phyloP scores from a whole-genome alignment of 2,888 invertebrate genomes.

The Agrochola circellaris region DNA sequence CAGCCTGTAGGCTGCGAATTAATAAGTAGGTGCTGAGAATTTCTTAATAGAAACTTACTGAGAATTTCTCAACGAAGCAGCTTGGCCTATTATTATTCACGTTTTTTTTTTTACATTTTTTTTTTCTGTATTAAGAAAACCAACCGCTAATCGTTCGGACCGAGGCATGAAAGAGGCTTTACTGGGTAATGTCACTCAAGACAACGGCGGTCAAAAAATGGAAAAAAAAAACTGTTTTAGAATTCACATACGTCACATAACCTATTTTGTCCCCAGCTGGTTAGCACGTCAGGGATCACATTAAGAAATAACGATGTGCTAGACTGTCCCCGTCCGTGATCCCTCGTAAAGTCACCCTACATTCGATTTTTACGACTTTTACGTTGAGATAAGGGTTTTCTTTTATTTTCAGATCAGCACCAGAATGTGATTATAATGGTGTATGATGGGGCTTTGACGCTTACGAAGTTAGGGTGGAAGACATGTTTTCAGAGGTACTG shows the following conservation, averaged over 20 bases:
- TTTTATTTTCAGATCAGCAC: slow-evolving; percentile 63
- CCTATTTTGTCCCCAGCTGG: slow-evolving; percentile 14
- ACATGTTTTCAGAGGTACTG: neutral
- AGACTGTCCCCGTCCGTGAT: slow-evolving; percentile 35
- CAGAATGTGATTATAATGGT: slow-evolving; percentile 60
- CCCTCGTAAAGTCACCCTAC: slow-evolving; percentile 60
- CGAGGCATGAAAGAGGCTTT: neutral
- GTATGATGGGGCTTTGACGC: slow-evolving; percentile 40
- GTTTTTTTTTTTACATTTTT: too few relatives aligned
- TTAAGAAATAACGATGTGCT: slow-evolving; percentile 62
- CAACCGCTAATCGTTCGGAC: neutral
- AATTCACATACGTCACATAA: slow-evolving; percentile 3
- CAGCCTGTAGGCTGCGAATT: neutral
- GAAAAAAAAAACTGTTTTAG: neutral
- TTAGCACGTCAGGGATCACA: slow-evolving; percentile 50
- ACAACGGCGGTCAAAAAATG: neutral
- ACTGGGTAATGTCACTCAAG: neutral
- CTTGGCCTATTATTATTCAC: too few relatives aligned
- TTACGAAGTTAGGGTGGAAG: neutral
- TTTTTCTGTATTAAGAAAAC: too few relatives aligned
- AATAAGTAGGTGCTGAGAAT: too few relatives aligned
- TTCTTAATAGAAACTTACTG: neutral
- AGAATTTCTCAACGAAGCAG: too few relatives aligned
- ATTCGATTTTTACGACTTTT: slow-evolving; percentile 58
- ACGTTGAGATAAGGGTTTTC: slow-evolving; percentile 54